Evolutionary conservation across 2,888 invertebrate species (phyloP).

Genomic region (Tubulanus polymorphus): DNA sequence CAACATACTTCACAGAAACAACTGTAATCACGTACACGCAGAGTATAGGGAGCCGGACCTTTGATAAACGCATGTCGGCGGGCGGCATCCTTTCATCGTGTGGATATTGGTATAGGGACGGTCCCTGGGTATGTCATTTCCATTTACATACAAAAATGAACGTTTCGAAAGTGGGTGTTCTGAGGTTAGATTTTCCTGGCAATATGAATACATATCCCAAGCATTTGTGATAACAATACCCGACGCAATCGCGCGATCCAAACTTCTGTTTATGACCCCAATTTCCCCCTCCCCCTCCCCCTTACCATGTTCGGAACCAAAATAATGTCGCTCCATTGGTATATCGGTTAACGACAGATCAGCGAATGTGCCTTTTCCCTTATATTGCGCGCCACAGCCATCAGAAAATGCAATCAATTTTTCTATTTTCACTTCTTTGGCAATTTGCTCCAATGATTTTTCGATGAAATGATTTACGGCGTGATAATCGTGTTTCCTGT

Average conservation of each 20-base stretch:
- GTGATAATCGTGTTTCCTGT: slow-evolving; percentile 19
- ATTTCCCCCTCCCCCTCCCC: slow-evolving; percentile 4
- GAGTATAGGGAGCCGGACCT: background rate
- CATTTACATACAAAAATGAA: background rate
- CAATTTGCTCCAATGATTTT: no score
- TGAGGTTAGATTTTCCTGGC: background rate
- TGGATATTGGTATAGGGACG: background rate
- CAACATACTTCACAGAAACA: background rate
- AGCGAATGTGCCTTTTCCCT: background rate
- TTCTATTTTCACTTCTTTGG: slow-evolving; percentile 1
- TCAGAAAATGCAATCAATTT: slow-evolving; percentile 2
- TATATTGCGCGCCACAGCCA: slow-evolving; percentile 5
- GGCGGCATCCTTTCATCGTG: no score
- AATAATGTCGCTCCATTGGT: background rate
- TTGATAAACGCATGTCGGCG: background rate
- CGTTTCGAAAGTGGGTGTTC: background rate
- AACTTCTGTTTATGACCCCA: background rate
- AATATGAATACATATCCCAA: background rate
- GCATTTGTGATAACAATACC: background rate
- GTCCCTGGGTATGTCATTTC: background rate
- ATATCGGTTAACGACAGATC: background rate
- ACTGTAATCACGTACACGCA: background rate
- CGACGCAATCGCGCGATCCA: background rate
- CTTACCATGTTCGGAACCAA: slow-evolving; percentile 5
- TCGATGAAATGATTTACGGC: slow-evolving; percentile 17